Conservation (phyloP, 2,888 invertebrate genomes). For the Nemurella pictetii region DNA sequence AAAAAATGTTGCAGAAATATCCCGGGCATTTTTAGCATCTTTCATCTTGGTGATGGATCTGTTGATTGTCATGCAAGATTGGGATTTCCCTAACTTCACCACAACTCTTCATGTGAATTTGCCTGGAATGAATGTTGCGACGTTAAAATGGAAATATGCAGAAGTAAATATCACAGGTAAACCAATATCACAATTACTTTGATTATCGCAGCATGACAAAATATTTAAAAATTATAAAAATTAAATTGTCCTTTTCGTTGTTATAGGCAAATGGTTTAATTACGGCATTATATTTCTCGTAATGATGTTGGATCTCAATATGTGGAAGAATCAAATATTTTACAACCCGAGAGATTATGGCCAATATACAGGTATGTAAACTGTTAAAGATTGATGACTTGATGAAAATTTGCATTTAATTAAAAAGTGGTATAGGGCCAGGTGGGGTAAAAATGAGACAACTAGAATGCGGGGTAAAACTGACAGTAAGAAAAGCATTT, state of each 20-base stretch:
- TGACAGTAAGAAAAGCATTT: too few relatives aligned
- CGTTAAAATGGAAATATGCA: constrained; percentile 50
- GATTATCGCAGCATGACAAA: neutral
- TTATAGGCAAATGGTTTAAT: constrained; percentile 58
- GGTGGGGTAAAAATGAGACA: too few relatives aligned
- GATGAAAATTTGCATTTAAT: too few relatives aligned
- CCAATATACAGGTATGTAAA: constrained; percentile 53
- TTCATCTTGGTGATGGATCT: constrained; percentile 58
- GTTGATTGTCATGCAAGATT: constrained; percentile 58
- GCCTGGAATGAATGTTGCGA: constrained; percentile 52
- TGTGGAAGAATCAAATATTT: constrained; percentile 60
- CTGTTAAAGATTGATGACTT: too few relatives aligned
- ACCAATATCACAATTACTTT: neutral
- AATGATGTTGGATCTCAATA: constrained; percentile 57
- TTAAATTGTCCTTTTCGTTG: constrained; percentile 29
- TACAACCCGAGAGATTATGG: constrained; percentile 55
- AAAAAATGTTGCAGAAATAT: constrained; percentile 51
- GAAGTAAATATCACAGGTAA: constrained; percentile 55
- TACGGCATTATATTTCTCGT: constrained; percentile 57
- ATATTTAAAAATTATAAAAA: neutral
- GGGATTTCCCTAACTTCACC: constrained; percentile 59
- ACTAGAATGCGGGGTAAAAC: too few relatives aligned
- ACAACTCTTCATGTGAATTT: constrained; percentile 56
- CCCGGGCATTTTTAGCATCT: constrained; percentile 56
- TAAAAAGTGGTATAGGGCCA: too few relatives aligned